phyloP scores from a whole-genome alignment of 2,888 invertebrate species.

The Metellina segmentata region DNA sequence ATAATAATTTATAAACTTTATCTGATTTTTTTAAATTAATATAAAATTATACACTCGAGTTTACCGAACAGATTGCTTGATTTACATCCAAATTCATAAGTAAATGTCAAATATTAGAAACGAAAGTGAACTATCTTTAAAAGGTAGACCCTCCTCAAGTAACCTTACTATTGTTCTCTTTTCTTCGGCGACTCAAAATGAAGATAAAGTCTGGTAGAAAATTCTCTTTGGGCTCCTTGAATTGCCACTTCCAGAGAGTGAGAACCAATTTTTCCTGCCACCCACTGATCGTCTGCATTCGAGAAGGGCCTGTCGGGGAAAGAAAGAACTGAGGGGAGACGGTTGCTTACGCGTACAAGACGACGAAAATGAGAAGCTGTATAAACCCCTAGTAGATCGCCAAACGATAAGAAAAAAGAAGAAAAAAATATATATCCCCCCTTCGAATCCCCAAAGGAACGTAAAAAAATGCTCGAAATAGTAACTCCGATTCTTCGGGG shows the following conservation, averaged over 20 bases:
- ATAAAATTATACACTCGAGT: too few species aligned
- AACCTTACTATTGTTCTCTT: too few species aligned
- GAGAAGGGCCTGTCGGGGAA: not conserved
- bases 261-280: slow-evolving; percentile 20
- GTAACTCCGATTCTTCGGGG: slow-evolving; percentile 39
- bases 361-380: not conserved
- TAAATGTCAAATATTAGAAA: too few species aligned
- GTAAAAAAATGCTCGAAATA: slow-evolving; percentile 26
- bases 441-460: not conserved
- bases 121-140: too few species aligned
- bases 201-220: not conserved
- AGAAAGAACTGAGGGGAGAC: not conserved
- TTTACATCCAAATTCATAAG: too few species aligned
- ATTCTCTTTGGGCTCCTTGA: slow-evolving; percentile 10
- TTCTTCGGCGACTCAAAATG: too few species aligned
- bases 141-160: too few species aligned
- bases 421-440: not conserved
- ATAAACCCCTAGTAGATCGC: slow-evolving; percentile 15
- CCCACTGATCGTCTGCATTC: slow-evolving; percentile 14
- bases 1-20: too few species aligned
- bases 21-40: too few species aligned
- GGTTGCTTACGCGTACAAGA: not conserved
- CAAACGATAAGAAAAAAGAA: slow-evolving; percentile 14
- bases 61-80: too few species aligned
- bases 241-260: not conserved